These are phyloP conservation scores for Lineus longissimus DNA, from an alignment of 1,140 invertebrate species.

Conservation along the genomic window DNA sequence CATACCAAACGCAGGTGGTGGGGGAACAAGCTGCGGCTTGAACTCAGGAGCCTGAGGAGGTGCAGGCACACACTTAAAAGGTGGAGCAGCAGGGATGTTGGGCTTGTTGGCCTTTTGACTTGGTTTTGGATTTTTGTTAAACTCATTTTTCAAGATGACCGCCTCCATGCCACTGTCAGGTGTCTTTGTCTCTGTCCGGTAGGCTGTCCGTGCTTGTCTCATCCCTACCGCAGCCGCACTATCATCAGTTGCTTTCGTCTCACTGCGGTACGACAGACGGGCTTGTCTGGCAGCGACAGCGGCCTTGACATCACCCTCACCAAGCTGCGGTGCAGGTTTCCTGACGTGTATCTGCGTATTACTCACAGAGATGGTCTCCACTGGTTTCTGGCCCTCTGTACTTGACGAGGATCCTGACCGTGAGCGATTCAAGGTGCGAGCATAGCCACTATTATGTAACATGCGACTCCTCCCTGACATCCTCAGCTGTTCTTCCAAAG, in stretches of 20 bases:
- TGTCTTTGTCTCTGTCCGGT: no score
- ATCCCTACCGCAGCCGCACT: neutral
- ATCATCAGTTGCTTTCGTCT: neutral
- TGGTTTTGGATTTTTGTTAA: neutral
- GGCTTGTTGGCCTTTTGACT: neutral
- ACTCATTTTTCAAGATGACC: neutral
- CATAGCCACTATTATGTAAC: no score
- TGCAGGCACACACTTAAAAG: neutral
- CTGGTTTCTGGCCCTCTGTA: neutral
- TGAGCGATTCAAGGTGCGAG: no score
- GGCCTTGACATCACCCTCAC: neutral
- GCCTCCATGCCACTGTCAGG: neutral
- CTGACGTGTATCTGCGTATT: neutral
- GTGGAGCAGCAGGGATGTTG: neutral
- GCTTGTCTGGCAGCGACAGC: neutral
- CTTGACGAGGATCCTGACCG: neutral
- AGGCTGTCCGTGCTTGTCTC: neutral
- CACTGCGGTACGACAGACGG: neutral
- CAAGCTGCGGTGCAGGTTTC: neutral
- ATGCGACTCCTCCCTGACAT: no score
- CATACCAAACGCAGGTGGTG: neutral
- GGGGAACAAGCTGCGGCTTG: neutral
- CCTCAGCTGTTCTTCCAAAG: no score
- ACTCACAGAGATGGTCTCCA: neutral
- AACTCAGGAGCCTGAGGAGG: neutral